Percentiles rank a stretch among this genome's conserved stretches.
Conservation (phyloP, 64 coral and sea anemone species). For the Stichodactyla mertensii region DNA sequence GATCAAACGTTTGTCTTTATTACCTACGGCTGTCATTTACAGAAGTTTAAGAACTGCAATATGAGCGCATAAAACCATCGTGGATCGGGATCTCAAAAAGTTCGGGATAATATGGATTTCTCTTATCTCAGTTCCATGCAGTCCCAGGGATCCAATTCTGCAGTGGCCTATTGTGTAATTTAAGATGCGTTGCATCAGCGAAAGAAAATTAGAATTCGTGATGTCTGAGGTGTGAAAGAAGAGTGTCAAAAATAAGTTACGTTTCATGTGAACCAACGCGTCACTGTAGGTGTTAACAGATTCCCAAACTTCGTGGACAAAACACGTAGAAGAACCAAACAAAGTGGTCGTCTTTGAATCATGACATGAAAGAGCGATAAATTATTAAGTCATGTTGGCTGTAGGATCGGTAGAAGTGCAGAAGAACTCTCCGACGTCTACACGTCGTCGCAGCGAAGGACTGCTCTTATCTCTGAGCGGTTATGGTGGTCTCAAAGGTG, state of each 20-base stretch:
- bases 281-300: background rate
- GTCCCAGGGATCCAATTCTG: background rate
- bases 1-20: background rate
- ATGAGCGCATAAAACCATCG: background rate
- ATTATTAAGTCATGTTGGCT: background rate
- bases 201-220: conserved; percentile 13
- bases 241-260: background rate
- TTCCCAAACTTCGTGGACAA: background rate
- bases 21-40: background rate
- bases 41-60: background rate
- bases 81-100: background rate
- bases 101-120: background rate
- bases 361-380: background rate
- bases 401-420: background rate
- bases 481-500: conserved; percentile 19
- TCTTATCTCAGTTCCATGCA: background rate
- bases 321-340: background rate
- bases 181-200: background rate
- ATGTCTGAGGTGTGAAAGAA: conserved; percentile 3
- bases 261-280: background rate
- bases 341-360: background rate
- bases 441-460: conserved; percentile 20
- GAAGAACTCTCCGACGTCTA: background rate
- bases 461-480: conserved; percentile 18
- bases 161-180: background rate